Percentiles rank a stretch among this genome's conserved stretches.
Evolutionary conservation across 2,888 invertebrate species (phyloP).

Genomic region (Allophyes oxyacanthae): DNA sequence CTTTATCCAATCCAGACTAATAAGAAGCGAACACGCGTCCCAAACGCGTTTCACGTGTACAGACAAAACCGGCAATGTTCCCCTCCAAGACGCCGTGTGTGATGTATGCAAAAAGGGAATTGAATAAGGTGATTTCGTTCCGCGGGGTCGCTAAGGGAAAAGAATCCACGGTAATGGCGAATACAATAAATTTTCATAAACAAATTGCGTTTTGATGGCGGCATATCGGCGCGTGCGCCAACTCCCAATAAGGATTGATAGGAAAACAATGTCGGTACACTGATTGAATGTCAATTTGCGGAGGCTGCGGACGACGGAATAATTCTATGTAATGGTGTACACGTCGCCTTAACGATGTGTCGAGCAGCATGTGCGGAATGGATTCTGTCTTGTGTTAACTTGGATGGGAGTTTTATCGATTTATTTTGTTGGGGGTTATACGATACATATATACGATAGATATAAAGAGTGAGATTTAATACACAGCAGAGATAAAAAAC

Average conservation of each 20-base stretch:
- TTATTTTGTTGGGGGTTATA: conserved; percentile 31
- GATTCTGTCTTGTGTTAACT: conserved; percentile 53
- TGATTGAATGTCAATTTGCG: conserved; percentile 88
- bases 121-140: conserved; percentile 89
- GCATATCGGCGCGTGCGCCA: conserved; percentile 82
- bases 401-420: conserved; percentile 45
- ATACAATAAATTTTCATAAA: conserved; percentile 90
- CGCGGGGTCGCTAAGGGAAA: conserved; percentile 86
- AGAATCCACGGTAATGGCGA: conserved; percentile 88
- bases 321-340: conserved; percentile 80
- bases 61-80: conserved; percentile 82
- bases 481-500: not conserved
- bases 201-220: conserved; percentile 89
- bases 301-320: conserved; percentile 71
- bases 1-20: conserved; percentile 85
- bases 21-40: conserved; percentile 85
- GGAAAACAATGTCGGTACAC: conserved; percentile 86
- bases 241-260: conserved; percentile 88
- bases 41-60: conserved; percentile 88
- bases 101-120: conserved; percentile 90
- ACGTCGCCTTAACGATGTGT: conserved; percentile 83
- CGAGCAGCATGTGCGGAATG: conserved; percentile 64
- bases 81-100: conserved; percentile 83
- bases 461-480: not conserved
- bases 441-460: not conserved